A percentile compares a stretch with the other conserved stretches of the same genome.
Evolutionary conservation across 2,113 vertebrate species (phyloP).

Genomic region (Gracilinanus agilis): DNA sequence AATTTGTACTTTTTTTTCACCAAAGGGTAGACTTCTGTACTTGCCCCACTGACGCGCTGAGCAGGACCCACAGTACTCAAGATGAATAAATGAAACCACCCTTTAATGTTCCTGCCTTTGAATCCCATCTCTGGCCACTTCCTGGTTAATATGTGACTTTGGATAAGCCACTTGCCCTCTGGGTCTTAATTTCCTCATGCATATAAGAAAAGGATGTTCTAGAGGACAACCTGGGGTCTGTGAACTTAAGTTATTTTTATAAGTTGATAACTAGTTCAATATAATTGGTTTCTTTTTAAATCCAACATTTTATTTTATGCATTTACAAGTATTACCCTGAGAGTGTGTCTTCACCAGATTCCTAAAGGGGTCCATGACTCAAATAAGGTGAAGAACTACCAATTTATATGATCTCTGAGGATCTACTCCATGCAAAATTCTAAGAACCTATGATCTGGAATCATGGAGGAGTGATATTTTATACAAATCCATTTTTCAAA

Average conservation of each 20-base stretch:
- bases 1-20: neutral
- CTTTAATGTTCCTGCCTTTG: neutral
- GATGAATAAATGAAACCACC: neutral
- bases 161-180: neutral
- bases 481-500: neutral
- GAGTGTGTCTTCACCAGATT: neutral
- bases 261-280: neutral
- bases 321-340: neutral
- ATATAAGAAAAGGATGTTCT: neutral
- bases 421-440: neutral
- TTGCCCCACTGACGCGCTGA: neutral
- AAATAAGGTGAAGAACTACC: neutral
- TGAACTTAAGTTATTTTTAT: neutral
- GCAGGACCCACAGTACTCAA: neutral
- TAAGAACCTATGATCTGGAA: neutral
- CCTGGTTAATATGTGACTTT: neutral
- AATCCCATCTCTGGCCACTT: neutral
- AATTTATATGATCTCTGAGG: neutral
- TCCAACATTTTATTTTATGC: neutral
- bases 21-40: neutral
- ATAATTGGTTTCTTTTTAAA: neutral
- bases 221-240: neutral
- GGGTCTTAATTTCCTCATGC: neutral
- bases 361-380: neutral
- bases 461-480: neutral